Percentiles rank a stretch among this genome's conserved stretches.
Conservation (phyloP, 2,888 invertebrate species). For the Apodemia zela region DNA sequence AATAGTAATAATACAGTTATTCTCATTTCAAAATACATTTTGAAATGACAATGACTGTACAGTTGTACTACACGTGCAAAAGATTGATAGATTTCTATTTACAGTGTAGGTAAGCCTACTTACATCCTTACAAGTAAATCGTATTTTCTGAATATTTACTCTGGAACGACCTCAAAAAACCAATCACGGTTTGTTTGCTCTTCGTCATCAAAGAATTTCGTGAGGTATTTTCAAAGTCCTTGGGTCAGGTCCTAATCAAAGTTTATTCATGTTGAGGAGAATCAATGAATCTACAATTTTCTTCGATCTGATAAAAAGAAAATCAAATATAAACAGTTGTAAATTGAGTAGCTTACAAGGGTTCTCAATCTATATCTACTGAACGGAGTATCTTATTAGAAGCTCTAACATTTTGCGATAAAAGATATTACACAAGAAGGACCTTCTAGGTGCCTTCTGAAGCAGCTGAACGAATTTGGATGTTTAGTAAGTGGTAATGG, state of each 20-base stretch:
- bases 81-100: slow-evolving; percentile 4
- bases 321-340: neutral
- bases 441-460: no score
- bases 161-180: slow-evolving; percentile 10
- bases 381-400: no score
- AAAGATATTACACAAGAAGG: no score
- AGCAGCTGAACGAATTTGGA: no score
- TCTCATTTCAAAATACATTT: neutral
- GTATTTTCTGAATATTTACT: slow-evolving; percentile 2
- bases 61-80: neutral
- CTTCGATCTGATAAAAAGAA: neutral
- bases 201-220: slow-evolving; percentile 7
- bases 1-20: no score
- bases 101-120: neutral
- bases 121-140: slow-evolving; percentile 3
- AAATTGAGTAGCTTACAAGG: neutral
- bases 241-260: slow-evolving; percentile 2
- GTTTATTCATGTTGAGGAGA: neutral
- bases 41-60: neutral
- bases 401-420: no score
- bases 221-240: neutral
- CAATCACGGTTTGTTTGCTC: slow-evolving; percentile 5
- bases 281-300: neutral
- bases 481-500: no score
- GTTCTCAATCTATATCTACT: no score